Evolutionary conservation across 2,113 vertebrate species (phyloP).

Genomic region (Seriola dumerili): DNA sequence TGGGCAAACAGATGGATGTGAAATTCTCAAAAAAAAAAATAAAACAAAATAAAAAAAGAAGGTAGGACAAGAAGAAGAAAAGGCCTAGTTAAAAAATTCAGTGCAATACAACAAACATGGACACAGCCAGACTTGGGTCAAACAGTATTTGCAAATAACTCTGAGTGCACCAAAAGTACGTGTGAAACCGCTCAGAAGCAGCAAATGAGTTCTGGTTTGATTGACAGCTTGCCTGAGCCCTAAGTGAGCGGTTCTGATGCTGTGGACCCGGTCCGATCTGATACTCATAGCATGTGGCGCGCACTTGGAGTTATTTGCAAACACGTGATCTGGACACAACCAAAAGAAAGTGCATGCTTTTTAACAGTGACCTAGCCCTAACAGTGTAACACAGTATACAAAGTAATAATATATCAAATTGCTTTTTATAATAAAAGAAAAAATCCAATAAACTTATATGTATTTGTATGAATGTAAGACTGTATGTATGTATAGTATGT

Average conservation of each 20-base stretch:
- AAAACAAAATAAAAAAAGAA: background rate
- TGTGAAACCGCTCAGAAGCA: background rate
- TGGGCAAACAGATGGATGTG: background rate
- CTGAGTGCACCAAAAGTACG: background rate
- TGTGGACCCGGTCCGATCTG: background rate
- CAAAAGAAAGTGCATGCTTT: conserved; percentile 85
- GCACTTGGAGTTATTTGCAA: conserved; percentile 52
- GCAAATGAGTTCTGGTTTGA: conserved; percentile 19
- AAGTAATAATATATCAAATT: conserved; percentile 80
- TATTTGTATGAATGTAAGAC: conserved; percentile 81
- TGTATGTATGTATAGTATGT: conserved; percentile 64
- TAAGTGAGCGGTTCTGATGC: background rate
- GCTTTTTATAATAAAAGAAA: conserved; percentile 82
- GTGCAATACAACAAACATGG: conserved; percentile 58
- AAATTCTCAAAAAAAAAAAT: background rate
- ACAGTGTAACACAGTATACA: conserved; percentile 79
- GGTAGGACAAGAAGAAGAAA: background rate
- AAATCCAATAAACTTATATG: conserved; percentile 70
- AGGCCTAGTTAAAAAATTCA: conserved; percentile 44
- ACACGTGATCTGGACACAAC: conserved; percentile 65
- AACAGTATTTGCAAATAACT: conserved; percentile 48
- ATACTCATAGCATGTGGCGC: background rate
- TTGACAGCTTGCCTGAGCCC: background rate
- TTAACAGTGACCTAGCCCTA: conserved; percentile 77
- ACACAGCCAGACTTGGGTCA: conserved; percentile 17